Evolutionary conservation across 2,888 invertebrate genomes (phyloP).

Genomic region (Andrena haemorrhoa): DNA sequence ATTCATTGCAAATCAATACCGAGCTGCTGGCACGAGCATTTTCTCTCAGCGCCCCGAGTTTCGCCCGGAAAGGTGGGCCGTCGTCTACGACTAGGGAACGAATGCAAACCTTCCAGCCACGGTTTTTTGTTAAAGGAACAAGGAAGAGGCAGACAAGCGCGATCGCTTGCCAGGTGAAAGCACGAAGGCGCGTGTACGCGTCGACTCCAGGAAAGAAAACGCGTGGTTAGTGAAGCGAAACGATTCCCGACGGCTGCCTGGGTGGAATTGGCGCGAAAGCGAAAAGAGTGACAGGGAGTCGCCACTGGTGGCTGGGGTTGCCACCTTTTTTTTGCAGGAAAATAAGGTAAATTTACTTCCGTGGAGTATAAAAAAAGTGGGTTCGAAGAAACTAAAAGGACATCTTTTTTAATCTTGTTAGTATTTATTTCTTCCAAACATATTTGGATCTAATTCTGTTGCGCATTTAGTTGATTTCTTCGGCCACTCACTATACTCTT

Average conservation of each 20-base stretch:
- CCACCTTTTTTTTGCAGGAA: too few species aligned
- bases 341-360: too few species aligned
- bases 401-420: not conserved
- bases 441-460: too few species aligned
- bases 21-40: not conserved
- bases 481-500: too few species aligned
- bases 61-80: not conserved
- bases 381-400: not conserved
- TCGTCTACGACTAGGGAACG: too few species aligned
- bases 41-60: not conserved
- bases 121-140: not conserved
- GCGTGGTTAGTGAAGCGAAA: slow-evolving; percentile 44
- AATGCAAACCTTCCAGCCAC: not conserved
- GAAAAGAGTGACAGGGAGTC: slow-evolving; percentile 13
- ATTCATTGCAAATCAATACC: not conserved
- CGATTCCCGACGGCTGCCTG: slow-evolving; percentile 29
- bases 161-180: slow-evolving; percentile 51
- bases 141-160: not conserved
- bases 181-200: slow-evolving; percentile 1
- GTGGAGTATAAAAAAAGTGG: too few species aligned
- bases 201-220: slow-evolving; percentile 21
- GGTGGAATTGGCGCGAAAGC: slow-evolving; percentile 36
- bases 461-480: too few species aligned
- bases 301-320: not conserved
- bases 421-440: too few species aligned